Base-by-base conservation (phyloP, 2,888 invertebrate genomes). In the Lumbricus terrestris region DNA sequence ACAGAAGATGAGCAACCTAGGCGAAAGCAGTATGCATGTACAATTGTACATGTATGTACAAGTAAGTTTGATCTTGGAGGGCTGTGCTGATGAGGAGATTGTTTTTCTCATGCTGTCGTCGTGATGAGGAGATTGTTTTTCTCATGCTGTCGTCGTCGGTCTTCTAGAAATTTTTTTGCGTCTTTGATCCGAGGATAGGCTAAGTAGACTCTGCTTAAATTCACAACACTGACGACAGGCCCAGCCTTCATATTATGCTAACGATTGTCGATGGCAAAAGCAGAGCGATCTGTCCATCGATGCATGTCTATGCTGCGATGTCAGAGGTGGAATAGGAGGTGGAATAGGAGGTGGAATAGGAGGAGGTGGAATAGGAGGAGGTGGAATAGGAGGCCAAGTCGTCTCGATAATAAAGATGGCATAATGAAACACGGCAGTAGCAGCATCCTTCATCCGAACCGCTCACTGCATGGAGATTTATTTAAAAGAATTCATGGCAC, bases 151-250 rank as follows among this genome's bases (percentile, higher is more conserved):
- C 29, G 11, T 47, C 47, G 23, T 1, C n/a, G n/a, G 29, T n/a
- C 69, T 69, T 69, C 0, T 29, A 69, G 69, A n/a, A 69, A 69
- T 69, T n/a, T n/a, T n/a, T n/a, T n/a, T 29, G 69, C 69, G 8
- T 69, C 69, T 11, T 0, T n/a, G 69, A 69, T 69, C n/a, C 13
- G 69, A n/a, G n/a, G 69, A 69, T 69, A n/a, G n/a, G 69, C 29
- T 69, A 69, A 69, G n/a, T n/a, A 69, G 69, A 69, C n/a, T n/a
- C n/a, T 69, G 69, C 69, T 69, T 69, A n/a, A 69, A 69, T 69
- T 69, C 69, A 69, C 69, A 29, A n/a, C 69, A 69, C 69, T n/a
- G n/a, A 69, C 38, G 5, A 13, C 69, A 69, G 69, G n/a, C 69
- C 8, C 69, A 29, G 6, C 47, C 23, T 47, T 23, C 23, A 47